Conservation (phyloP, 2,797 vertebrate genomes). For the Psittacula derbiana region DNA sequence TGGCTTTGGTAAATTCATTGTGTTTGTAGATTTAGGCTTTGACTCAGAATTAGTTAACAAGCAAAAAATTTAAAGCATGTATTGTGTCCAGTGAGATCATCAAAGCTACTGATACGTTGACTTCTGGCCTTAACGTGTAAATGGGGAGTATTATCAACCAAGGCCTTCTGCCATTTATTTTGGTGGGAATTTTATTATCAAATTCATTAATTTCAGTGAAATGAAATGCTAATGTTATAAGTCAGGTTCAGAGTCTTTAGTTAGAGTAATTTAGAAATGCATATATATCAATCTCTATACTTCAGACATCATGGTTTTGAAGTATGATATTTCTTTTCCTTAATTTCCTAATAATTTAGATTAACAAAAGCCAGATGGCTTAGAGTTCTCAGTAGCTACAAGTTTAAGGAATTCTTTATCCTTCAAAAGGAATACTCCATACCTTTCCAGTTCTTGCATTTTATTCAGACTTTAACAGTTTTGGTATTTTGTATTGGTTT, state of each 20-base stretch:
- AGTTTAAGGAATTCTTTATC: neutral
- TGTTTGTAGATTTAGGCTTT: neutral
- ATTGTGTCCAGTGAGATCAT: neutral
- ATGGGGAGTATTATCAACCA: neutral
- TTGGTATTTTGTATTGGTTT: neutral
- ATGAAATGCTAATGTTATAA: neutral
- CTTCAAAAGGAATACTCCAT: neutral
- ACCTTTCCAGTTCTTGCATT: neutral
- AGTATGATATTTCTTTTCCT: neutral
- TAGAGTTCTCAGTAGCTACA: neutral
- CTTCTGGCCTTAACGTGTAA: neutral
- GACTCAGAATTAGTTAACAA: neutral
- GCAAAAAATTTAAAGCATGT: neutral
- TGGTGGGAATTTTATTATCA: neutral
- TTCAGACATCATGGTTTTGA: neutral
- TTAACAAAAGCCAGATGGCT: slow-evolving; percentile 26
- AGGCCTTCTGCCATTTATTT: neutral
- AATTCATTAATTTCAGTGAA: neutral
- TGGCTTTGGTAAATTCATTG: neutral
- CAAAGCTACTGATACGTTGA: neutral
- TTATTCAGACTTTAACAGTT: neutral
- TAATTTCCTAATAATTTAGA: slow-evolving; percentile 5
- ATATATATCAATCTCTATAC: neutral
- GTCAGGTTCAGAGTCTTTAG: neutral
- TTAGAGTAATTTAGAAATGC: neutral